phyloP scores from a whole-genome alignment of 2,888 invertebrate species.

The Platerodrilus igneus region DNA sequence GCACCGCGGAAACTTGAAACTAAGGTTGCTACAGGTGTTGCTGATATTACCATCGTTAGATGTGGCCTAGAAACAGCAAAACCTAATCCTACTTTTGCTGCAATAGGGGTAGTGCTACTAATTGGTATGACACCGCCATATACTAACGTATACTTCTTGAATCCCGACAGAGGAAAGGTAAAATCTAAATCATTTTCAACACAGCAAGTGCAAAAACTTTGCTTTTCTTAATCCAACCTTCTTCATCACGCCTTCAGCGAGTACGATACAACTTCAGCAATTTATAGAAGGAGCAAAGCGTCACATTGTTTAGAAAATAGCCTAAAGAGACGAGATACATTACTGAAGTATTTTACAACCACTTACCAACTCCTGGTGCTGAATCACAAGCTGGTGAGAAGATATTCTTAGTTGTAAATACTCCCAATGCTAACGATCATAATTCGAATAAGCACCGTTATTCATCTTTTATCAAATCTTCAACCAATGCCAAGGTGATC shows the following conservation, averaged over 20 bases:
- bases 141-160: conserved; percentile 15
- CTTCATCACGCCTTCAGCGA: conserved; percentile 1
- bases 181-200: conserved; percentile 3
- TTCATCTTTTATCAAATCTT: too few species aligned
- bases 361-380: too few species aligned
- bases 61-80: conserved; percentile 22
- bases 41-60: conserved; percentile 25
- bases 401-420: too few species aligned
- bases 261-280: not conserved
- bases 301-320: too few species aligned
- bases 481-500: too few species aligned
- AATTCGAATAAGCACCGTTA: too few species aligned
- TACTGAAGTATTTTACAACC: too few species aligned
- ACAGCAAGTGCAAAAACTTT: not conserved
- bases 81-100: conserved; percentile 15
- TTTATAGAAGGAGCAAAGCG: conserved; percentile 1
- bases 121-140: conserved; percentile 10
- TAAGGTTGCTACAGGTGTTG: conserved; percentile 23
- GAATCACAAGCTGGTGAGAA: too few species aligned
- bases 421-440: too few species aligned
- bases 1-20: too few species aligned
- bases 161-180: conserved; percentile 9
- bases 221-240: not conserved
- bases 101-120: conserved; percentile 17
- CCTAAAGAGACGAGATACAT: too few species aligned